Evolutionary conservation across 2,797 vertebrate species (phyloP).

Genomic region (Phoebastria nigripes): DNA sequence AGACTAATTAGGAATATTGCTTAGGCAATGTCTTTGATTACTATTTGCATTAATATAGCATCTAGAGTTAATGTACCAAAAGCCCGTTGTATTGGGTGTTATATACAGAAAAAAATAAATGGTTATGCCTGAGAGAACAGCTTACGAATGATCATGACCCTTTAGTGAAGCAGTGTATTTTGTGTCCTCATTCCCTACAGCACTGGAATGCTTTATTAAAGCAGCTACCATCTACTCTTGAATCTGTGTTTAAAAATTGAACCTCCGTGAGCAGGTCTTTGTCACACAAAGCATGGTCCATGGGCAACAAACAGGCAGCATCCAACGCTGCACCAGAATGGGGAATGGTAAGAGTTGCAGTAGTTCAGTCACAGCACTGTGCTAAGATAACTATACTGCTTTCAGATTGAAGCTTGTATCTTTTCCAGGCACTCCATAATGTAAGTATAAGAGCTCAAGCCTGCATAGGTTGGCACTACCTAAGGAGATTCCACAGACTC

Average conservation of each 20-base stretch:
- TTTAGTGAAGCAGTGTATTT: background rate
- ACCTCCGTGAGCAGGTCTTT: background rate
- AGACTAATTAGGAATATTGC: background rate
- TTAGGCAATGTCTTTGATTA: background rate
- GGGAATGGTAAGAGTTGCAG: background rate
- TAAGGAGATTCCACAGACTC: background rate
- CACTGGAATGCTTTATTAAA: background rate
- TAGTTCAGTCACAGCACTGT: background rate
- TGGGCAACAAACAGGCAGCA: background rate
- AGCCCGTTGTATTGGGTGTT: background rate
- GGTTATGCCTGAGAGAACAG: background rate
- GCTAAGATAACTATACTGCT: background rate
- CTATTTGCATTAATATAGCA: background rate
- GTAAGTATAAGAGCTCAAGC: background rate
- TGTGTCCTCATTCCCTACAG: background rate
- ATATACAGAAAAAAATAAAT: background rate
- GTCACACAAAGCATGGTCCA: background rate
- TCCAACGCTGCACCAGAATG: background rate
- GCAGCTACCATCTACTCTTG: background rate
- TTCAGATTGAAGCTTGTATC: background rate
- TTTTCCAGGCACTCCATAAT: background rate
- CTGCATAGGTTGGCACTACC: background rate
- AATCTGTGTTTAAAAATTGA: background rate
- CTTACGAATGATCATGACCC: background rate
- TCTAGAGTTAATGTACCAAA: background rate